These are phyloP conservation scores for Aegotheles bennettii DNA, from an alignment of 2,113 vertebrate species.

Conservation along the genomic window DNA sequence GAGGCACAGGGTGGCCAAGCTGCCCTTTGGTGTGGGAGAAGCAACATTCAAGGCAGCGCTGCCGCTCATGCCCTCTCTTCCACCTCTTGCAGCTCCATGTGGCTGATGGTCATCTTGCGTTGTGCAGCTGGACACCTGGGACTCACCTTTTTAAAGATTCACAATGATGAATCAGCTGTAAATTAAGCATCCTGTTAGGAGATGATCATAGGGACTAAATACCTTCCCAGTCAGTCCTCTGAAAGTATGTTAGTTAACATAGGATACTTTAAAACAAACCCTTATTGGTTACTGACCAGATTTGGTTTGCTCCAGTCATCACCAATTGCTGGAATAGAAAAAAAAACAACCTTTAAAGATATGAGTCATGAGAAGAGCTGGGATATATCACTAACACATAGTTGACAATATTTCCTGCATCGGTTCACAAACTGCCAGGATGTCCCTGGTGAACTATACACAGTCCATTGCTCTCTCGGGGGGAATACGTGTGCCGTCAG, in stretches of 20 bases:
- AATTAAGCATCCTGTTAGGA: not conserved
- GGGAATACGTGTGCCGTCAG: slow-evolving; percentile 30
- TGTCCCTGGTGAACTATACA: slow-evolving; percentile 1
- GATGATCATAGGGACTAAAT: not conserved
- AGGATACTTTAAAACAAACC: not conserved
- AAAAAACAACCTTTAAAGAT: not conserved
- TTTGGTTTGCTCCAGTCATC: not conserved
- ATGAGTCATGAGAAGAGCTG: slow-evolving; percentile 52
- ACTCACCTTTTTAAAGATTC: not conserved
- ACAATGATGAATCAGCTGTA: not conserved
- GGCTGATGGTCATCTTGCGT: rapidly evolving
- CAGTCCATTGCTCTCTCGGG: not conserved
- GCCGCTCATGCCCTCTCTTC: rapidly evolving
- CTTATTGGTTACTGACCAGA: not conserved
- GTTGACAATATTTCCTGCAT: slow-evolving; percentile 54
- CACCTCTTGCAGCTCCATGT: rapidly evolving
- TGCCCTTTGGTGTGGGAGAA: not conserved
- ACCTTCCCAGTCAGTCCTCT: not conserved
- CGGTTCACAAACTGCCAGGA: not conserved
- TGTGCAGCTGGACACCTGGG: not conserved
- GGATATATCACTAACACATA: slow-evolving; percentile 57
- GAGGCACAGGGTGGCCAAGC: rapidly evolving
- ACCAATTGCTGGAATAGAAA: not conserved
- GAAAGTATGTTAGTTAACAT: not conserved
- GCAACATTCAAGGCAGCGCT: not conserved